phyloP scores from a whole-genome alignment of 2,113 vertebrate species.

The Melierax canorus region DNA sequence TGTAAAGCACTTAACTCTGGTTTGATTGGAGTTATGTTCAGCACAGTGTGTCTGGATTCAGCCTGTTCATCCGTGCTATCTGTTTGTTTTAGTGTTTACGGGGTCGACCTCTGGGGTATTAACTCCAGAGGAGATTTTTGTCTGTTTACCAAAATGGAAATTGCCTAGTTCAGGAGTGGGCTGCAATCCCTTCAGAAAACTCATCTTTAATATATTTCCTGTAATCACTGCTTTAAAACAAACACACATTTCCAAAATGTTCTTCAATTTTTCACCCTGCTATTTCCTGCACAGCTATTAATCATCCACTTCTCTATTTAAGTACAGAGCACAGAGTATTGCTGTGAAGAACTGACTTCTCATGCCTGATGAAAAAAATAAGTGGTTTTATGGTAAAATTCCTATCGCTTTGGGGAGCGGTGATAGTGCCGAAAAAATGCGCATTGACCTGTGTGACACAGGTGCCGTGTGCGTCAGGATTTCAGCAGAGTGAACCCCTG shows the following conservation, averaged over 20 bases:
- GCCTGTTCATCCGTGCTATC: accelerated
- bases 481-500: not conserved
- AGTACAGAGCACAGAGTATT: not conserved
- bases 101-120: not conserved
- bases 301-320: not conserved
- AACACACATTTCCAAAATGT: not conserved
- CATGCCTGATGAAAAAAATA: not conserved
- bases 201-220: conserved; percentile 24
- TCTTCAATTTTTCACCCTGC: not conserved
- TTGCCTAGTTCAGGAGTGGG: not conserved
- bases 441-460: not conserved
- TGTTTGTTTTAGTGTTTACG: not conserved
- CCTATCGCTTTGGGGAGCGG: not conserved
- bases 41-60: not conserved
- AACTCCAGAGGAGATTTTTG: not conserved
- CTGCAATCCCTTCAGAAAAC: not conserved
- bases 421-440: not conserved
- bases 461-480: not conserved
- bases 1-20: not conserved
- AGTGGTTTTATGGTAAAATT: not conserved
- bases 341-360: not conserved
- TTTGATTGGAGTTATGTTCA: not conserved
- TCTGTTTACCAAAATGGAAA: not conserved
- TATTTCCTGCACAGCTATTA: not conserved
- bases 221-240: conserved; percentile 7